Conservation (phyloP, 1,140 invertebrate genomes). For the Planococcus citri region DNA sequence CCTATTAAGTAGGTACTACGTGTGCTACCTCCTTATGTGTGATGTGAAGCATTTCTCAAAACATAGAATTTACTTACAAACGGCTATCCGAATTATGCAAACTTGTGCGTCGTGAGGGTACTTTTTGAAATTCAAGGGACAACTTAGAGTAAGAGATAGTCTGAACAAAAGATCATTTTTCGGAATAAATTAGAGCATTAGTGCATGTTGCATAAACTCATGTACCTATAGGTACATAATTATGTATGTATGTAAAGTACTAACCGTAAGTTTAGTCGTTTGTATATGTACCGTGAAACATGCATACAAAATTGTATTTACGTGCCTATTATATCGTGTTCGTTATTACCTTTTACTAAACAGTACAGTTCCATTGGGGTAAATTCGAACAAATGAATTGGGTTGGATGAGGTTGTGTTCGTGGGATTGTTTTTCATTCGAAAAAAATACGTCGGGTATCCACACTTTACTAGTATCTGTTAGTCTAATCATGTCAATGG, state of each 20-base stretch:
- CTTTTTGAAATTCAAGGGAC: neutral
- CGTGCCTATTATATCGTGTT: no score
- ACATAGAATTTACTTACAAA: no score
- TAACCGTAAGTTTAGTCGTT: no score
- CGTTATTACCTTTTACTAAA: slow-evolving; percentile 31
- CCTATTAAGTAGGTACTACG: no score
- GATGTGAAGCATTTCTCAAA: no score
- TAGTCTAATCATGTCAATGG: slow-evolving; percentile 40
- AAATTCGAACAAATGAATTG: slow-evolving; percentile 75
- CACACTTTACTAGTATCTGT: slow-evolving; percentile 47
- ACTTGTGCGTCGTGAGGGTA: neutral
- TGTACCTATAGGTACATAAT: no score
- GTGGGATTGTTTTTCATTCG: slow-evolving; percentile 72
- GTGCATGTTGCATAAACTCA: no score
- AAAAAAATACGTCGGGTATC: slow-evolving; percentile 83
- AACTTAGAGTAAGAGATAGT: neutral
- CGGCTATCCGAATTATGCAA: neutral
- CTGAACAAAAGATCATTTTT: neutral
- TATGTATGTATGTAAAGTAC: no score
- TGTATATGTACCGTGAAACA: no score
- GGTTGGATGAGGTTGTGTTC: slow-evolving; percentile 80
- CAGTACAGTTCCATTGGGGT: slow-evolving; percentile 67
- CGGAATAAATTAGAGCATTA: no score
- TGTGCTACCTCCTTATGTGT: no score
- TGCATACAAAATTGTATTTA: no score